Conservation (phyloP, 1,140 invertebrate genomes). For the Chironomus striatipennis region DNA sequence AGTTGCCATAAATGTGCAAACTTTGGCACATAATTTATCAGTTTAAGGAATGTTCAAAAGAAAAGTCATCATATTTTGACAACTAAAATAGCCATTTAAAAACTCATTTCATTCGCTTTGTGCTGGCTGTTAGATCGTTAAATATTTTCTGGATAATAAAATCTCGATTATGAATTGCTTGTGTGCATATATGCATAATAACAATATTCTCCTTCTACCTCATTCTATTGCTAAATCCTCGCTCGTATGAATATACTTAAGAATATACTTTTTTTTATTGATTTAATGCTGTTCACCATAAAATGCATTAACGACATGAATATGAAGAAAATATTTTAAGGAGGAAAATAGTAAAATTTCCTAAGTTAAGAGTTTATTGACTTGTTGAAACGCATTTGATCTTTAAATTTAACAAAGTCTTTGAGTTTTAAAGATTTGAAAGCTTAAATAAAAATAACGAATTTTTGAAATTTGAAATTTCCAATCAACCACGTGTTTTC, state of each 20-base stretch:
- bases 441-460: too few relatives aligned
- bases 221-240: background rate
- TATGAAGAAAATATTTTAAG: background rate
- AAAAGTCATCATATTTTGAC: slow-evolving; percentile 20
- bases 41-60: background rate
- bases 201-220: background rate
- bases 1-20: slow-evolving; percentile 17
- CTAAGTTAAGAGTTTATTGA: background rate
- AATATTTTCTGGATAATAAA: background rate
- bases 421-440: too few relatives aligned
- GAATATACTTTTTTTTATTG: background rate
- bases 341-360: background rate
- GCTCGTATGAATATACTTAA: background rate
- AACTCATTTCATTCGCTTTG: background rate
- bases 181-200: slow-evolving; percentile 2
- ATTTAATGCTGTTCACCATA: slow-evolving; percentile 22
- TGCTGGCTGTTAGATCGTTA: background rate
- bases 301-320: slow-evolving; percentile 16
- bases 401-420: too few relatives aligned
- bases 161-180: background rate
- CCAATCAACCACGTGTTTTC: too few relatives aligned
- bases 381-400: too few relatives aligned
- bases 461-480: too few relatives aligned
- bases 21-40: slow-evolving; percentile 19
- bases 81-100: slow-evolving; percentile 16